phyloP scores from a whole-genome alignment of 2,888 invertebrate genomes.

The Macrosoma leucophasiata region DNA sequence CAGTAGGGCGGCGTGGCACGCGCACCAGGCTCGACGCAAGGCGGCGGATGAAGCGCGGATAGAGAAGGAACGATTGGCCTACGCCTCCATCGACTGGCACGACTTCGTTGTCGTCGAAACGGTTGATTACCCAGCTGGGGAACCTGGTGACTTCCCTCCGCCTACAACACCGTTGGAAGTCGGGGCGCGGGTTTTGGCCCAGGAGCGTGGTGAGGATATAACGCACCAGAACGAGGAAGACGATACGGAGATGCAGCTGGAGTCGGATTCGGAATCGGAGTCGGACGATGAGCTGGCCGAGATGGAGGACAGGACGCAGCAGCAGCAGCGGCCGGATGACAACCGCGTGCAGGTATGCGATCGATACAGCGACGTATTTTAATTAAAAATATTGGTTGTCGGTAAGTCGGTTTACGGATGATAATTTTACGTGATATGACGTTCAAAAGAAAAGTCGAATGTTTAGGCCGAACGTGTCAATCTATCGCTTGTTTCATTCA shows the following conservation, averaged over 20 bases:
- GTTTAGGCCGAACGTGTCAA: too few species aligned
- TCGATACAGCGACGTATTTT: too few species aligned
- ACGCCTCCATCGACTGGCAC: slow-evolving; percentile 99
- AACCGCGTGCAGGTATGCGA: slow-evolving; percentile 82
- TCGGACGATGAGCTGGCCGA: slow-evolving; percentile 73
- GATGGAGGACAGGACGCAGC: slow-evolving; percentile 79
- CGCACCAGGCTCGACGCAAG: slow-evolving; percentile 94
- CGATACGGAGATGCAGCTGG: slow-evolving; percentile 93
- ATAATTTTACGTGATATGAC: too few species aligned
- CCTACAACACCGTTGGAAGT: slow-evolving; percentile 98
- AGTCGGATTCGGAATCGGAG: slow-evolving; percentile 83
- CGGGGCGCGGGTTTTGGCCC: slow-evolving; percentile 92
- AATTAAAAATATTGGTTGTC: too few species aligned
- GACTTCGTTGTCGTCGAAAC: slow-evolving; percentile 99
- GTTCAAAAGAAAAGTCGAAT: too few species aligned
- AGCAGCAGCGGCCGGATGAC: slow-evolving; percentile 57
- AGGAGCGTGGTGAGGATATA: slow-evolving; percentile 85
- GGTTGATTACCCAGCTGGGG: slow-evolving; percentile 98
- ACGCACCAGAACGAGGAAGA: slow-evolving; percentile 62
- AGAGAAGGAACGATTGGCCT: slow-evolving; percentile 95
- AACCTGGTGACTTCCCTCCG: slow-evolving; percentile 96
- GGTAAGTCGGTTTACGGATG: too few species aligned
- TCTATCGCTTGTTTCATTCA: too few species aligned
- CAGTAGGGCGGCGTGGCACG: slow-evolving; percentile 97
- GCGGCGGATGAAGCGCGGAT: slow-evolving; percentile 96